phyloP scores from a whole-genome alignment of 2,113 vertebrate genomes.

The Colaptes auratus region DNA sequence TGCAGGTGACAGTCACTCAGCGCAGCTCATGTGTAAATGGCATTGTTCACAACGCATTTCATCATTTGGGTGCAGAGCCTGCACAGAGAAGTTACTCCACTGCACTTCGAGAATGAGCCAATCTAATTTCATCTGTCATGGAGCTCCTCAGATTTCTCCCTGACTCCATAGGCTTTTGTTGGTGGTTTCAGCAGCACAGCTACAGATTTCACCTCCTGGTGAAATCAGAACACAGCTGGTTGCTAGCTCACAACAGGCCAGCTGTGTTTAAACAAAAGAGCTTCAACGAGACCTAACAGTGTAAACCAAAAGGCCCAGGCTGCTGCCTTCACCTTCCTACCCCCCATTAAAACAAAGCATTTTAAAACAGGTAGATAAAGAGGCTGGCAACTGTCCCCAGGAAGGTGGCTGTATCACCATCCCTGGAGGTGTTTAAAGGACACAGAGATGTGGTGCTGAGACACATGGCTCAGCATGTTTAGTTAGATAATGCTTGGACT shows the following conservation, averaged over 20 bases:
- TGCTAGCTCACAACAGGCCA: not conserved
- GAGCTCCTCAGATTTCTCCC: not conserved
- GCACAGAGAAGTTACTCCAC: not conserved
- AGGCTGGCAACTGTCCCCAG: not conserved
- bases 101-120: not conserved
- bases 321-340: not conserved
- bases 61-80: not conserved
- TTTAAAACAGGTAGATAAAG: not conserved
- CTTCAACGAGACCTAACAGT: not conserved
- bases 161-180: not conserved
- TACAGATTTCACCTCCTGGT: not conserved
- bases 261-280: slow-evolving; percentile 1
- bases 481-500: too few relatives aligned
- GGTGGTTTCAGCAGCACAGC: accelerated
- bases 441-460: too few relatives aligned
- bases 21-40: not conserved
- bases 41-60: not conserved
- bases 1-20: not conserved
- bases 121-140: not conserved
- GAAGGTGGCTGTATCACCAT: too few relatives aligned
- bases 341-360: not conserved
- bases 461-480: too few relatives aligned
- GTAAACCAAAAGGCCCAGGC: not conserved
- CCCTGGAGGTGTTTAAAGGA: too few relatives aligned
- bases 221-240: not conserved